Evolutionary conservation across 2,113 vertebrate species (phyloP).

Genomic region (Pterocles burchelli): DNA sequence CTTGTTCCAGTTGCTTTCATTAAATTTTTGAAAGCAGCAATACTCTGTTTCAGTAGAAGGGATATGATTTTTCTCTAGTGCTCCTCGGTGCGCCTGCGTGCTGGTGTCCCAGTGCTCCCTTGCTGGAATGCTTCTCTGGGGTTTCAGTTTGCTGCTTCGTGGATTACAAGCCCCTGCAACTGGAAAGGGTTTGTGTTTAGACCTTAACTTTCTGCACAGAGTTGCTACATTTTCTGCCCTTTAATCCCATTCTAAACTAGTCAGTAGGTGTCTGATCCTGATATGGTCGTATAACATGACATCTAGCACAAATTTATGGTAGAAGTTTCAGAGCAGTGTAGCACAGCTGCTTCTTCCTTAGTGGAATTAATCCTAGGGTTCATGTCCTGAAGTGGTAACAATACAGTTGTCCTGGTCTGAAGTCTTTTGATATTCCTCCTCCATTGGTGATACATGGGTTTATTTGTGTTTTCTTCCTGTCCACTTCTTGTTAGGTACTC

Average conservation of each 20-base stretch:
- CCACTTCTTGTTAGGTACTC: not conserved
- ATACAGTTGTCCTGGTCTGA: not conserved
- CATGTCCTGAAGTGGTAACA: not conserved
- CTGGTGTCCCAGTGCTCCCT: not conserved
- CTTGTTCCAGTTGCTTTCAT: not conserved
- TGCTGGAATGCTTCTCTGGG: not conserved
- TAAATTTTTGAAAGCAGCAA: not conserved
- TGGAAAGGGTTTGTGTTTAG: not conserved
- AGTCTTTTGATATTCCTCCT: not conserved
- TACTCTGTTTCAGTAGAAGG: not conserved
- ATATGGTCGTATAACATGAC: fast-evolving
- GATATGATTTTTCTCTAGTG: not conserved
- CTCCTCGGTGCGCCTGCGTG: not conserved
- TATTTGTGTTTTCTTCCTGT: not conserved
- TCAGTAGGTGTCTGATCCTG: not conserved
- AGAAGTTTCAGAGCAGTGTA: not conserved
- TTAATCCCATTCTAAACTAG: not conserved
- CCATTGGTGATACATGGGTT: not conserved
- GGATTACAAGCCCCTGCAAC: not conserved
- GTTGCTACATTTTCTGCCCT: not conserved
- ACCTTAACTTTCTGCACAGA: not conserved
- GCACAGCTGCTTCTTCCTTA: not conserved
- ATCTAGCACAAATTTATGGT: not conserved
- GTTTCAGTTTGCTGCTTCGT: not conserved
- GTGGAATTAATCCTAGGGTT: not conserved